phyloP scores from a whole-genome alignment of 2,888 invertebrate genomes.

The Heliconius ismenius region DNA sequence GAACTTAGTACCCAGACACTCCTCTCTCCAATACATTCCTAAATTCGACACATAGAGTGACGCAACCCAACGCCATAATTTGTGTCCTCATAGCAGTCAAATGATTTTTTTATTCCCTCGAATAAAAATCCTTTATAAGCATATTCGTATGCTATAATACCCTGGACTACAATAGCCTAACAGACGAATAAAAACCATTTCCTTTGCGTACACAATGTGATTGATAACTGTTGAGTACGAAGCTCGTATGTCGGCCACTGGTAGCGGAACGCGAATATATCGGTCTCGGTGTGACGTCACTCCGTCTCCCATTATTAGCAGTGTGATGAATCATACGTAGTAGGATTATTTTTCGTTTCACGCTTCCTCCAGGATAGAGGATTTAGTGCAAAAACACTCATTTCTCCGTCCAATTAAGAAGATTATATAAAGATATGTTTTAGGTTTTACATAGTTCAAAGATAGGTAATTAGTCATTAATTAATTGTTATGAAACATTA shows the following conservation, averaged over 20 bases:
- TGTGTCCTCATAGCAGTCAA: no score
- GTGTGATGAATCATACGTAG: neutral
- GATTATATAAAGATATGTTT: no score
- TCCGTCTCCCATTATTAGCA: neutral
- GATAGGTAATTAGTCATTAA: no score
- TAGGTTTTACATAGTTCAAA: no score
- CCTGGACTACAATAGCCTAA: neutral
- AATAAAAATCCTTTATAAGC: no score
- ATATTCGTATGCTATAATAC: neutral
- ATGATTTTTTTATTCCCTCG: no score
- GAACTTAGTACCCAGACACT: neutral
- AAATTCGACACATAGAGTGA: neutral
- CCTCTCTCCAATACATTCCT: neutral
- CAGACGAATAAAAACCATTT: conserved; percentile 8
- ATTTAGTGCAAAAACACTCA: neutral
- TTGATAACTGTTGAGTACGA: neutral
- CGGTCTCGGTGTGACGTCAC: conserved; percentile 1
- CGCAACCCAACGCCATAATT: no score
- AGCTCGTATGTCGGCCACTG: conserved; percentile 7
- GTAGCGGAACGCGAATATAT: conserved; percentile 1
- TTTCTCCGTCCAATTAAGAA: neutral
- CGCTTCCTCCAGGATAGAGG: neutral
- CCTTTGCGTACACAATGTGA: conserved; percentile 10
- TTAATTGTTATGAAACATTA: no score
- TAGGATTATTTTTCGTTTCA: neutral